These are phyloP conservation scores for Drosophila obscura DNA, from an alignment of 1,140 invertebrate species.

Conservation along the genomic window DNA sequence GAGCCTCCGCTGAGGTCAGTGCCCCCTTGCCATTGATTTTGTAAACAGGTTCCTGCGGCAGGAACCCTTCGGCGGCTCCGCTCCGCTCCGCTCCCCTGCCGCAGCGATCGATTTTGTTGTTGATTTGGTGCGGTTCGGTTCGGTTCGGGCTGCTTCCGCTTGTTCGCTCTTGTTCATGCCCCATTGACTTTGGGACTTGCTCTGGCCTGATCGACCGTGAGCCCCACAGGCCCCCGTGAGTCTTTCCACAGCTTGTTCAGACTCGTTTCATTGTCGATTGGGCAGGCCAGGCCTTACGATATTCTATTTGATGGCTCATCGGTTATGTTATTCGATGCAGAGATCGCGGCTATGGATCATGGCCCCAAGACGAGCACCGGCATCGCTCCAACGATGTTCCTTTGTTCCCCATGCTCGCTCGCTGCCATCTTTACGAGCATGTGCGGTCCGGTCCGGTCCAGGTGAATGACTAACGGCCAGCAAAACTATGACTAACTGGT, in stretches of 20 bases:
- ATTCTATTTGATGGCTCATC: conserved; percentile 47
- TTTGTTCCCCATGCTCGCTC: conserved; percentile 19
- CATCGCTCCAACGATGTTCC: not conserved
- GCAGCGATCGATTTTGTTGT: not conserved
- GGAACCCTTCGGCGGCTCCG: conserved; percentile 11
- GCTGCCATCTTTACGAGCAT: conserved; percentile 24
- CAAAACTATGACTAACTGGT: conserved; percentile 46
- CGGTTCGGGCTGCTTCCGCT: conserved; percentile 20
- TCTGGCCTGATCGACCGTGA: no score
- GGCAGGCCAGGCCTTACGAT: conserved; percentile 23
- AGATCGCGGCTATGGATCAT: conserved; percentile 28
- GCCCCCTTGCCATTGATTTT: not conserved
- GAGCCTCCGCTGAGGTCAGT: conserved; percentile 6
- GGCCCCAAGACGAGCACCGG: conserved; percentile 11
- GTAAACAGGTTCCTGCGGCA: conserved; percentile 34
- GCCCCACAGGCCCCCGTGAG: not conserved
- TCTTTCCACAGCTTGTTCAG: conserved; percentile 5
- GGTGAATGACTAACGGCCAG: conserved; percentile 45
- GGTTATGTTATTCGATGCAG: conserved; percentile 13
- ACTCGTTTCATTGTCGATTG: conserved; percentile 18
- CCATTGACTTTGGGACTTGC: conserved; percentile 26
- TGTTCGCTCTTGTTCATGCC: conserved; percentile 39
- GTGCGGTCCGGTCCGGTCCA: conserved; percentile 31
- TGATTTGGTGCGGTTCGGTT: not conserved
- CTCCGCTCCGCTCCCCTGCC: no score